Base-by-base conservation (phyloP, 2,888 invertebrate genomes). In the Heliconius erato region DNA sequence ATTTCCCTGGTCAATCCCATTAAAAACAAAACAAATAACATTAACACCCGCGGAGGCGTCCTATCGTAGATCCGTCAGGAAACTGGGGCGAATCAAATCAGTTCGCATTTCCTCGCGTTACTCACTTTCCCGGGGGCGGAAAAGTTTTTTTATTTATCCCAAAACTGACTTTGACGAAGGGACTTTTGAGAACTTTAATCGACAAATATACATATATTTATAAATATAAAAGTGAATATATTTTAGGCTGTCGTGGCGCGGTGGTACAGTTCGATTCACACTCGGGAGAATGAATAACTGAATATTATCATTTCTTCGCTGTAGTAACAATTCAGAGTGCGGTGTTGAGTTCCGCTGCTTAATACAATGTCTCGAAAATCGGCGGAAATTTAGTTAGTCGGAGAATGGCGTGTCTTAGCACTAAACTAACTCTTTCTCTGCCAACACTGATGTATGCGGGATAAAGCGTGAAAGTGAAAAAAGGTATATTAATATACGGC, bases 151-250 rank as follows among this genome's bases (percentile, higher is more conserved):
- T 93, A 92, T 93, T 92, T 92, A 86, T 89, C 87, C 86, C 79
- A 85, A 87, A 63, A 89, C 87, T 90, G 92, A 93, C 92, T 93
- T 93, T 94, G 94, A 94, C 92, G 93, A 90, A 93, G 93, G 93
- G 90, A 93, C 91, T 93, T 93, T 91, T 88, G 89, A 91, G 91
- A 83, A 85, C 80, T 84, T 82, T 84, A 84, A 84, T 83, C 85
- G 79, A 68, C 49, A 35, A 65, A 77, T 68, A 80, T 71, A 83
- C 74, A 79, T 81, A 77, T 23, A 69, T 49, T 65, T 28, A 40
- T 59, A 63, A 6, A 71, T 63, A 65, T 40, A 67, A 28, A 7
- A 67, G 12, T 67, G 65, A 67, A 67, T 63, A 63, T 7, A 9
- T 63, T 63, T 63, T 11, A 63, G n/a, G n/a, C 11, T 11, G 5